Evolutionary conservation across 92 coral and sea anemone species (phyloP), one percentile per base, ranked within the genome.

Genomic region (Porites lobata): DNA sequence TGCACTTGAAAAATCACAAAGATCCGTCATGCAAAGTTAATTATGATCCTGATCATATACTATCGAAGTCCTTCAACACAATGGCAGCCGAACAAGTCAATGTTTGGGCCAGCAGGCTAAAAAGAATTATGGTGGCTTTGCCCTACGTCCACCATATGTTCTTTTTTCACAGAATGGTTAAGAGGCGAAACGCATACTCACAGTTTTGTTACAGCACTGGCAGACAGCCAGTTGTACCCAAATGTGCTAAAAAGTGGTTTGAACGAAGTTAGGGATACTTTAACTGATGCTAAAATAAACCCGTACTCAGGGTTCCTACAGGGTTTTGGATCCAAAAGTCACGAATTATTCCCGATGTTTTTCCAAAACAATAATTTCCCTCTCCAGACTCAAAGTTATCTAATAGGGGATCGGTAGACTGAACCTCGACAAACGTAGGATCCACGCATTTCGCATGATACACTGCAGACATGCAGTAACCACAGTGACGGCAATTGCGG

Each of bases 51-150:
- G 85, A 76, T 19, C 38, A 83, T 14, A 29, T 75, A 12, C 47
- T 89, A 22, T 76, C 92, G 7, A 26, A 83, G 13, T 54, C 84
- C 11, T 83, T 24, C 77, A 89, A 89, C 85, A 89, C 89, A 75
- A 89, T 83, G 92, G 92, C 86, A 26, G 90, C 90, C 6, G 90
- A 87, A 57, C 88, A 88, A 67, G 88, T 82, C 3, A 73, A 74
- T 81, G 76, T 88, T 58, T 88, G 92, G 92, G 92, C 88, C 19
- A 87, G 90, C 43, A 79, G 90, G 72, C 53, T 86, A 24, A 87
- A 80, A 67, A 21, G 87, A 18, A 81, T 80, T 8, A 59, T 88
- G 87, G 74, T 64, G 19, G 75, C 88, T 9, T 72, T 88, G 92
- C 92, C 83, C 82, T 82, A 81, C 52, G 19, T 81, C 18, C 92